Base-by-base conservation (phyloP, 2,113 vertebrate species). In the Phalacrocorax carbo region DNA sequence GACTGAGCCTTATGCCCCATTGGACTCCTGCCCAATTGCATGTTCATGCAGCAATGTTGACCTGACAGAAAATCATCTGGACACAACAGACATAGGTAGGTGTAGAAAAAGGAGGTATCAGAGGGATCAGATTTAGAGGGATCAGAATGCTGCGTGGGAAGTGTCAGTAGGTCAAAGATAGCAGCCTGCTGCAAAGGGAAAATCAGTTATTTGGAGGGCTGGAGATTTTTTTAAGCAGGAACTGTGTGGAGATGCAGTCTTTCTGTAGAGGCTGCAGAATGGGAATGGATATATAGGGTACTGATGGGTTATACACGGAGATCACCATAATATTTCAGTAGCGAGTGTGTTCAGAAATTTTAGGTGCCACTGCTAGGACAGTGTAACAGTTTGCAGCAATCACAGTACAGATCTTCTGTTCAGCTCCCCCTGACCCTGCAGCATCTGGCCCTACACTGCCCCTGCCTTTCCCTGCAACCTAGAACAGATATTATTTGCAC, bases 1-100 rank as follows among this genome's bases (percentile, higher is more conserved):
- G 32, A 55, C 38, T 71, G 48, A 87, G 8, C n/a, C 22, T 30
- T 61, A 25, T 70, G 22, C 42, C 34, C 27, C 0, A 0, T 1
- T 77, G 64, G 55, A 27, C 42, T 89, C 34, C 12, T 80, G 34
- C 60, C 83, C 54, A 62, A 32, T 15, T 69, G 29, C 29, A 11
- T 19, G 38, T 80, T 91, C 26, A 5, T 65, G 62, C 73, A 49
- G 57, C 44, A 65, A 7, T 44, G 62, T 12, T 44, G 44, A 44
- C 54, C n/a, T 80, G 68, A 88, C 84, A 75, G 42, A 91, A 75
- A 75, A 64, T 29, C 1, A 36, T 42, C 60, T 88, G 55, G 34
- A 64, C 36, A 44, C 18, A 75, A 36, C 49, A 36, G 73, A 21
- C 27, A 21, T 6, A 40, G 36, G 27, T 73, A 79, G 42, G 17